phyloP scores from a whole-genome alignment of 2,888 invertebrate genomes.

The Oscheius sp. region DNA sequence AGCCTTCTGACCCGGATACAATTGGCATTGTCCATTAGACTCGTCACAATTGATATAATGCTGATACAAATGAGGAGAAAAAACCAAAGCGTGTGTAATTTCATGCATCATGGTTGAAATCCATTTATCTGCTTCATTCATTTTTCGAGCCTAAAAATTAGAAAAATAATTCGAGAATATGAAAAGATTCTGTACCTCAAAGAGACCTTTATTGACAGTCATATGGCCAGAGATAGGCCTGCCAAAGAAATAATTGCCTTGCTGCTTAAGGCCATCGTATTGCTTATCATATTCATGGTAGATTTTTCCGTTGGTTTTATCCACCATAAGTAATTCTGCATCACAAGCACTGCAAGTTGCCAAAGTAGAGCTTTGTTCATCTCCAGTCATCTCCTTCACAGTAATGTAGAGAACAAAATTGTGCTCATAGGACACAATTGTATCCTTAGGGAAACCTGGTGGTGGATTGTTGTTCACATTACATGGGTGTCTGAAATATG shows the following conservation, averaged over 20 bases:
- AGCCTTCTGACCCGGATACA: background rate
- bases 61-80: background rate
- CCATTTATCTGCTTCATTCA: constrained; percentile 4
- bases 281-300: background rate
- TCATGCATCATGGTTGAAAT: constrained; percentile 23
- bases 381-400: too few relatives aligned
- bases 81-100: constrained; percentile 11
- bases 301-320: background rate
- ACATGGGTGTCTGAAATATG: too few relatives aligned
- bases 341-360: too few relatives aligned
- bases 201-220: background rate
- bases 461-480: too few relatives aligned
- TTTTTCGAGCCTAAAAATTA: background rate
- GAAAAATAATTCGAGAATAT: too few relatives aligned
- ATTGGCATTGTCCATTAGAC: background rate
- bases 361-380: too few relatives aligned
- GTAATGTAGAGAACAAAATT: too few relatives aligned
- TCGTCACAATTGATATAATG: background rate
- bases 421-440: too few relatives aligned
- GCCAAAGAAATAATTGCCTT: background rate
- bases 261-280: background rate
- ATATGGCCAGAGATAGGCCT: constrained; percentile 4
- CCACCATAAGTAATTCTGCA: background rate
- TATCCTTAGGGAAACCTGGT: too few relatives aligned
- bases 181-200: background rate